Base-by-base conservation (phyloP, 2,113 vertebrate species). In the Chaenocephalus aceratus region DNA sequence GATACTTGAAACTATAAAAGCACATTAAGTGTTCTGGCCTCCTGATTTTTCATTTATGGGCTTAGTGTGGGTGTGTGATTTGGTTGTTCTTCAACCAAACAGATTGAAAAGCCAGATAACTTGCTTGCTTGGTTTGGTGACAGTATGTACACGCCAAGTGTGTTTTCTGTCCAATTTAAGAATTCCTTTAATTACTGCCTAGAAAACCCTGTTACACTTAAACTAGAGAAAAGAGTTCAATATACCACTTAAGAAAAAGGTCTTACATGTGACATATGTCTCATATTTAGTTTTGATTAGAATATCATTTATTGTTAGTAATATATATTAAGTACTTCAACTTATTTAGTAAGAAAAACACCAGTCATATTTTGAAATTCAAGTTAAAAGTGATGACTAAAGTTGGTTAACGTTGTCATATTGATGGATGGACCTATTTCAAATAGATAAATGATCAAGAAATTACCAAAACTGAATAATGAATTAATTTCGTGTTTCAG, bases 381-480 rank as follows among this genome's bases (percentile, higher is more conserved):
- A 7, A 41, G 36, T 48, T 48, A 7, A 52, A n/a, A 51, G 21
- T 9, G 21, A n/a, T 14, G 8, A 5, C 41, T 71, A 56, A 34
- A 10, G 36, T 5, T 16, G 30, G 30, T 30, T 11, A 53, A 61
- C 26, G 26, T 14, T 41, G 51, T 67, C 36, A n/a, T 44, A 44
- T 26, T n/a, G 49, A 63, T 58, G 53, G 34, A 51, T 75, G 58
- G 23, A 66, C 30, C 30, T 30, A 30, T 30, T 10, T 15, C 13
- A 72, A 9, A 79, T 51, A 30, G 69, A 63, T 58, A 3, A 52
- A 4, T 30, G 53, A 49, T 69, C 13, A 58, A 68, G 62, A 72
- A 76, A 75, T 72, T 9, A 76, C 62, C 14, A 59, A 58, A 74
- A 60, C 41, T 44, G 36, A 54, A 41, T 56, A 34, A 72, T 72